Conservation (phyloP, 2,797 vertebrate species). For the Rhabdophis nuchalis region DNA sequence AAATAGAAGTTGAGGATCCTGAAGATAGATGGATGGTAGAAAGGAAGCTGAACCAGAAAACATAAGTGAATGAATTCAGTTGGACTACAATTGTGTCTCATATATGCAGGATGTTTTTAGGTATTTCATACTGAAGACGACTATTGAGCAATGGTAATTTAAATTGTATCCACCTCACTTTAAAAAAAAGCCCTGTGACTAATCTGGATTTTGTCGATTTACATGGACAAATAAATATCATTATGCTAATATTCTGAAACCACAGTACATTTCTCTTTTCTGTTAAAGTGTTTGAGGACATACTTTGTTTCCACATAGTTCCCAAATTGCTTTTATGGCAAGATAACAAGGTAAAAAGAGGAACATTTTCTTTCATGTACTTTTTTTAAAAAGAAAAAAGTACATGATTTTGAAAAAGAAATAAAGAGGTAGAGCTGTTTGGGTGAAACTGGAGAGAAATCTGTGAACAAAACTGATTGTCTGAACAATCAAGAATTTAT, state of each 20-base stretch:
- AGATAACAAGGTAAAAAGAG: background rate
- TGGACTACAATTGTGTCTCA: background rate
- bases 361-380: too few relatives aligned
- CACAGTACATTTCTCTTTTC: background rate
- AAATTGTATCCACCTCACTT: background rate
- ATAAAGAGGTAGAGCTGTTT: background rate
- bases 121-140: background rate
- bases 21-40: background rate
- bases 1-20: background rate
- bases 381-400: background rate
- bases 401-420: background rate
- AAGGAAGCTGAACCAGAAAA: background rate
- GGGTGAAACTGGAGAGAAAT: background rate
- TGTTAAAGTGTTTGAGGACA: background rate
- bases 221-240: background rate
- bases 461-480: background rate
- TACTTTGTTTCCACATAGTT: background rate
- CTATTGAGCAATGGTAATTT: background rate
- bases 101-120: background rate
- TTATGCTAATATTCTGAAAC: background rate
- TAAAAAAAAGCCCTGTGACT: background rate
- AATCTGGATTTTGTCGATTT: background rate
- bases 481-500: background rate
- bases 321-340: background rate
- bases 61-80: background rate